These are phyloP conservation scores for Oscheius sp. DNA, from an alignment of 2,888 invertebrate species.

Conservation along the genomic window DNA sequence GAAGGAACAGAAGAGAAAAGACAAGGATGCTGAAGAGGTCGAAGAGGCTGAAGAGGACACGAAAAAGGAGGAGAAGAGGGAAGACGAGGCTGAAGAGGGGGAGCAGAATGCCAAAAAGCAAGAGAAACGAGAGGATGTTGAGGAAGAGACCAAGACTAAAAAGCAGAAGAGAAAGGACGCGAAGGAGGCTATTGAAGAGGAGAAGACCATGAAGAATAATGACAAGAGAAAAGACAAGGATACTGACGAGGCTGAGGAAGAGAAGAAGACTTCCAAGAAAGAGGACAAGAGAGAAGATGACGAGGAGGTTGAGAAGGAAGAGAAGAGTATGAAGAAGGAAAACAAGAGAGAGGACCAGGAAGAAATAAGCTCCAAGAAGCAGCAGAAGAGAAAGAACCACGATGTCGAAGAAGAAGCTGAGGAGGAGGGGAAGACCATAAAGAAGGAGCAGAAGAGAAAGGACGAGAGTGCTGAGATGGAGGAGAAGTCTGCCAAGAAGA, in stretches of 20 bases:
- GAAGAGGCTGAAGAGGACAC: background rate
- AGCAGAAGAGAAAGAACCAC: too few species aligned
- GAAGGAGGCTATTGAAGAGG: background rate
- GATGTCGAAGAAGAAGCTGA: too few species aligned
- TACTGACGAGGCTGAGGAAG: too few species aligned
- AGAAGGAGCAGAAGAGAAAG: background rate
- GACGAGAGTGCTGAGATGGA: background rate
- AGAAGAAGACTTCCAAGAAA: background rate
- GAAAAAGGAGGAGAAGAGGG: background rate
- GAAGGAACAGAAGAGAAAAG: too few species aligned
- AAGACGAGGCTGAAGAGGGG: background rate
- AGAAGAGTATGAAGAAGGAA: background rate
- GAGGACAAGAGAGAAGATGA: slow-evolving; percentile 6
- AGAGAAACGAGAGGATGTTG: background rate
- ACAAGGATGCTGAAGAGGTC: too few species aligned
- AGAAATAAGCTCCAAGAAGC: too few species aligned
- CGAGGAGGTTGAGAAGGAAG: too few species aligned
- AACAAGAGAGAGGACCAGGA: slow-evolving; percentile 1
- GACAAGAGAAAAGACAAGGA: background rate
- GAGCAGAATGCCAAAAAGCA: background rate
- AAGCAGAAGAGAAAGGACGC: background rate
- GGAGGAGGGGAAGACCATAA: background rate
- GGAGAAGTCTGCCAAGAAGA: background rate
- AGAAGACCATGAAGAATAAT: background rate
- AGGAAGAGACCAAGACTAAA: background rate